Evolutionary conservation across 2,888 invertebrate genomes (phyloP), one percentile per base, ranked within the genome.

Genomic region (Pristionchus japonicus): DNA sequence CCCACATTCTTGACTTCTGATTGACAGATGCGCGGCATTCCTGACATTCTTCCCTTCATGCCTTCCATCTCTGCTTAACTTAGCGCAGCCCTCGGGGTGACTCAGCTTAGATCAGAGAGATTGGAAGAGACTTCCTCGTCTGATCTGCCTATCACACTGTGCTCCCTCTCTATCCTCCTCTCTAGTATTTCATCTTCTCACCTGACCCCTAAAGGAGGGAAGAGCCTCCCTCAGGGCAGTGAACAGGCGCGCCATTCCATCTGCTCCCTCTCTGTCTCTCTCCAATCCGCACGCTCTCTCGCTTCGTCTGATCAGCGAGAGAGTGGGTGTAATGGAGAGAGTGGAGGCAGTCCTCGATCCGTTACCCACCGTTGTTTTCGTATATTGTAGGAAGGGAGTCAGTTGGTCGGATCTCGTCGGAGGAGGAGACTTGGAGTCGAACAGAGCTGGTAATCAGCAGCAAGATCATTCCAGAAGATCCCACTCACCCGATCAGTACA

Each of bases 361-460:
- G 20, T 20, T 7, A 43, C 34, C 34, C 2, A 2, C 83, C 43
- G n/a, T 67, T 85, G 61, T 85, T 85, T 67, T 85, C 86, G 67
- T 34, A 61, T 74, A 86, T 91, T 91, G 87, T 90, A 91, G 92
- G 89, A 92, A 92, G 89, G 92, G 92, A n/a, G 92, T 92, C 88
- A 91, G 91, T 83, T 92, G 92, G 92, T 89, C 91, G 34, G 92
- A 92, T 89, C 91, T 91, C 88, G 92, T 87, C 6, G 77, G 87
- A 77, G 87, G 57, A 34, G 80, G 80, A n/a, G 80, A 11, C 31
- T 13, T 31, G 49, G 86, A 70, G 37, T 37, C 15, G 40, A 43
- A 85, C 61, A 37, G 80, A 2, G 80, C 43, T 43, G 43, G 23
- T n/a, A 34, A 77, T 34, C 83, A 57, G 11, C 37, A 47, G 49